Percentiles rank a stretch among this genome's conserved stretches.
Evolutionary conservation across 2,113 vertebrate species (phyloP).

Genomic region (Noturus placidus): DNA sequence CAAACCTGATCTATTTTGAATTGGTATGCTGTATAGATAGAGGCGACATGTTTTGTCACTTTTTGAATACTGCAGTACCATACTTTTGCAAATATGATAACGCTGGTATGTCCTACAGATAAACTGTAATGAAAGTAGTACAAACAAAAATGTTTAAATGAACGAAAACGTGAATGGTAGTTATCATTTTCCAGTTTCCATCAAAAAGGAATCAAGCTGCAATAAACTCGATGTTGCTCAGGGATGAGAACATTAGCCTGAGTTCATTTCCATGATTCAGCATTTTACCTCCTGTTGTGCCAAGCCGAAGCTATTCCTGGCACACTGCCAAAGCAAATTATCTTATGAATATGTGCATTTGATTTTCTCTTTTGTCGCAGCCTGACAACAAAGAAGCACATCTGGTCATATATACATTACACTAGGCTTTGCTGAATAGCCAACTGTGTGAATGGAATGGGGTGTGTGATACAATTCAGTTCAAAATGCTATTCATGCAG

Average conservation of each 20-base stretch:
- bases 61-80: too few species aligned
- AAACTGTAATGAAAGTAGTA: background rate
- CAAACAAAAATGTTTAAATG: background rate
- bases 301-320: background rate
- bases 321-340: constrained; percentile 15
- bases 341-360: constrained; percentile 24
- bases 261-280: constrained; percentile 24
- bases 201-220: background rate
- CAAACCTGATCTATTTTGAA: background rate
- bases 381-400: constrained; percentile 12
- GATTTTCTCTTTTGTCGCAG: constrained; percentile 2
- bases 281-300: constrained; percentile 19
- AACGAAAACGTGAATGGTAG: background rate
- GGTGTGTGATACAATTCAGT: background rate
- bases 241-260: constrained; percentile 8
- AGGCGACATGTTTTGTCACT: background rate
- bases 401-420: background rate
- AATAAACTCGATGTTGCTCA: background rate
- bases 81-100: background rate
- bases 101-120: background rate
- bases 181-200: background rate
- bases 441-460: background rate
- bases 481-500: background rate
- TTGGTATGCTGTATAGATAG: background rate
- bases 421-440: background rate